phyloP scores from a whole-genome alignment of 2,113 vertebrate genomes.

The Caranx ignobilis region DNA sequence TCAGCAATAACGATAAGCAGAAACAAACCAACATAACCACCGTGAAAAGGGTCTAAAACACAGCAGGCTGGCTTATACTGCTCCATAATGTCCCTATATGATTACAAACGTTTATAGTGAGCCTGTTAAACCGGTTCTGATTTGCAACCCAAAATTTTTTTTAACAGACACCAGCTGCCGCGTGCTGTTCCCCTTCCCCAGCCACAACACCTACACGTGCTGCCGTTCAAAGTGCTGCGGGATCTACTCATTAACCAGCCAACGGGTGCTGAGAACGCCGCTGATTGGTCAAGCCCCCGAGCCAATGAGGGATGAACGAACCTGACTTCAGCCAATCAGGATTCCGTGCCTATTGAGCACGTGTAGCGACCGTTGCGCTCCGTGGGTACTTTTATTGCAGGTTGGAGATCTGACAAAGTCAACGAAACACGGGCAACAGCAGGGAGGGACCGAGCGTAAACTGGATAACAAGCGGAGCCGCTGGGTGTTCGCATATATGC shows the following conservation, averaged over 20 bases:
- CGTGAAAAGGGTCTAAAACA: not conserved
- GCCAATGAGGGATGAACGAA: slow-evolving; percentile 38
- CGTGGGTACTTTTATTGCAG: slow-evolving; percentile 36
- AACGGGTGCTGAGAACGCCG: slow-evolving; percentile 29
- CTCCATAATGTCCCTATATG: not conserved
- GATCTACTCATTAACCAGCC: slow-evolving; percentile 32
- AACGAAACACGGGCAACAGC: slow-evolving; percentile 10
- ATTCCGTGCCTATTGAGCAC: slow-evolving; percentile 42
- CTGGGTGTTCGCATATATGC: not conserved
- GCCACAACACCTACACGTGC: slow-evolving; percentile 81
- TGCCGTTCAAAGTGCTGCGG: not conserved
- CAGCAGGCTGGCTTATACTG: not conserved
- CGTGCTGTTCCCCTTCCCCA: slow-evolving; percentile 43
- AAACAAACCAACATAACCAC: no score
- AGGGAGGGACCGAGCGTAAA: not conserved
- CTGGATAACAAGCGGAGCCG: not conserved
- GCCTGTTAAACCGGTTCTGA: not conserved
- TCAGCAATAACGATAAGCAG: not conserved
- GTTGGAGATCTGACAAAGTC: slow-evolving; percentile 21
- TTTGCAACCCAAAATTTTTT: slow-evolving; percentile 12
- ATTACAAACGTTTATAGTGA: not conserved
- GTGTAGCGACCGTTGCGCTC: slow-evolving; percentile 60
- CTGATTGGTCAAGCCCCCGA: slow-evolving; percentile 54
- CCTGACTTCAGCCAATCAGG: slow-evolving; percentile 49
- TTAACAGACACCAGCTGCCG: slow-evolving; percentile 41